Base-by-base conservation (phyloP, 2,113 vertebrate genomes). In the Oryzias javanicus region DNA sequence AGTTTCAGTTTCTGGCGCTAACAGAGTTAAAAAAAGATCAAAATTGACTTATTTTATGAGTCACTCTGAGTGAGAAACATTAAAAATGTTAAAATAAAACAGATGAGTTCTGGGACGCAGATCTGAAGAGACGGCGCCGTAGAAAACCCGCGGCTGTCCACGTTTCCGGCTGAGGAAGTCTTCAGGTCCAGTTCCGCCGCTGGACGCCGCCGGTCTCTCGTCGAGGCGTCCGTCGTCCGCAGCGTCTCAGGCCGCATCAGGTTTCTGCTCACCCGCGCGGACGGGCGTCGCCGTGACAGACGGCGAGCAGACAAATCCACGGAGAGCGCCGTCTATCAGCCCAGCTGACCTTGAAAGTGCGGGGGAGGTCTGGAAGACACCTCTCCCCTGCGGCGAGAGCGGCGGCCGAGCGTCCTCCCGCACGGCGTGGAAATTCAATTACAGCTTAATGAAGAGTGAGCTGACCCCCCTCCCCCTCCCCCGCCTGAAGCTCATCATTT, bases 401-500 rank as follows among this genome's bases (percentile, higher is more conserved):
- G 51, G 62, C 62, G 48, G 72, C 42, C 4, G 49, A 63, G 65
- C 78, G 78, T 75, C 76, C 66, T 85, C 67, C 76, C 49, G 62
- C 67, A 42, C 19, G n/a, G 74, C 72, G 47, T 10, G 57, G 74
- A 81, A 86, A 86, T 80, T 85, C 85, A 83, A 86, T 87, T 85
- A 78, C 63, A 67, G 74, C 42, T 79, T 86, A 86, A 89, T 79
- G 82, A 81, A 79, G 80, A 87, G 74, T 69, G 76, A 78, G 70
- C 70, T 64, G 73, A 79, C 78, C 77, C 24, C 19, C 17, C 29
- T 6, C 4, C 56, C 19, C 55, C 17, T 45, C 61, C 35, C 51
- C 49, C 4, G 54, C 61, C 67, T 68, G 49, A 51, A 71, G 68
- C 71, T 76, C 69, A 71, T 72, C 53, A 67, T 60, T 52, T 48